Base-by-base conservation (phyloP, 2,113 vertebrate species). In the Riparia riparia region DNA sequence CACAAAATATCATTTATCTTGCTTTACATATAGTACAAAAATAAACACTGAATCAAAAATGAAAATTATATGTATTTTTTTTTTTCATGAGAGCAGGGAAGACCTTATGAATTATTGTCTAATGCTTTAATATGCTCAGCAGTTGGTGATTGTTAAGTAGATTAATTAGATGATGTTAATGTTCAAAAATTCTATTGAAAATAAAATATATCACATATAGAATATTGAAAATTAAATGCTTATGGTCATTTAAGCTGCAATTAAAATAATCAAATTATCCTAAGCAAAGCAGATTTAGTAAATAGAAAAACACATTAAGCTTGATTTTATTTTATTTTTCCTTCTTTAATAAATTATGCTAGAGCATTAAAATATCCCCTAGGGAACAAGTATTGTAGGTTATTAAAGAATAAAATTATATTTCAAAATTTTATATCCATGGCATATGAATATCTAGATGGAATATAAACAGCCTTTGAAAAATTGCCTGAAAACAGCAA, bases 201-300 rank as follows among this genome's bases (percentile, higher is more conserved):
- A 68, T 74, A 79, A 28, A 87, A 63, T 84, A 86, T 93, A 84
- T 77, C 26, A 60, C 45, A 53, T 86, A 94, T 83, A 58, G 68
- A 91, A 92, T 92, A 86, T 42, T 94, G 81, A 90, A 90, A 91
- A 94, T 61, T 7, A 41, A 58, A 58, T 88, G 20, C 17, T 95
- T 93, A 86, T 88, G 47, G 25, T 25, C 31, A 66, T 76, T 95
- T 88, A 93, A 95, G 69, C 25, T 42, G 34, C 71, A 94, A 74
- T 91, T 94, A 78, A 92, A 74, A 37, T 66, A 90, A 96, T 89
- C 84, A 95, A 88, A 93, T 94, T 94, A 94, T 84, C 20, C 32
- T 8, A 60, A 58, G 32, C 37, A 85, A 86, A 89, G 21, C 72
- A 84, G 77, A 19, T 51, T 73, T 66, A 76, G 42, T 63, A 96